These are phyloP conservation scores for Drosophila sp. DNA, from an alignment of 1,140 invertebrate species.

Conservation along the genomic window DNA sequence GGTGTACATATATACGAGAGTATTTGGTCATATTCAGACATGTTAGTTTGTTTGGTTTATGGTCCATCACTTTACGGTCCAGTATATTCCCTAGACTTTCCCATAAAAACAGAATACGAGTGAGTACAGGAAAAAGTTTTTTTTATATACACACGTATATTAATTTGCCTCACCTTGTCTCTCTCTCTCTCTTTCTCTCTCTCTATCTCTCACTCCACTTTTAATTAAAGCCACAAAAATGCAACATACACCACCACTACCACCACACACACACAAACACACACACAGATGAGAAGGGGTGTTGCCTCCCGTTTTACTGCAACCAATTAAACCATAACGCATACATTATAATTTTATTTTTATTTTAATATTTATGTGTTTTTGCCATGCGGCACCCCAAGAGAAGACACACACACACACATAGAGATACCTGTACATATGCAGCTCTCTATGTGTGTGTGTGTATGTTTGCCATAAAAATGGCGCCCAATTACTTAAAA, in stretches of 20 bases:
- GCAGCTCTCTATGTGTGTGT: conserved; percentile 22
- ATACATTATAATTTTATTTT: conserved; percentile 79
- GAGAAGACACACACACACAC: conserved; percentile 27
- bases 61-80: conserved; percentile 10
- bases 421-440: conserved; percentile 14
- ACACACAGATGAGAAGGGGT: too few species aligned
- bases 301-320: conserved; percentile 60
- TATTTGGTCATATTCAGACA: conserved; percentile 6
- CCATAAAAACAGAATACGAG: conserved; percentile 7
- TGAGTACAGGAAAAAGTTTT: not conserved
- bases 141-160: conserved; percentile 5
- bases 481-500: conserved; percentile 79
- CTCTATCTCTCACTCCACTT: conserved; percentile 35
- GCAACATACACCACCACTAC: conserved; percentile 17
- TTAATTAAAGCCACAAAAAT: conserved; percentile 68
- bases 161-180: not conserved
- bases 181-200: too few species aligned
- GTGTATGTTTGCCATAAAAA: conserved; percentile 61
- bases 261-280: not conserved
- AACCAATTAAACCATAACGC: conserved; percentile 75
- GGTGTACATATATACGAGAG: not conserved
- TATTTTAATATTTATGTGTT: conserved; percentile 79
- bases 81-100: conserved; percentile 10
- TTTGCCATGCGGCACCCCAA: conserved; percentile 54
- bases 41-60: conserved; percentile 14